Base-by-base conservation (phyloP, 2,888 invertebrate genomes). In the Dysmachus trigonus region DNA sequence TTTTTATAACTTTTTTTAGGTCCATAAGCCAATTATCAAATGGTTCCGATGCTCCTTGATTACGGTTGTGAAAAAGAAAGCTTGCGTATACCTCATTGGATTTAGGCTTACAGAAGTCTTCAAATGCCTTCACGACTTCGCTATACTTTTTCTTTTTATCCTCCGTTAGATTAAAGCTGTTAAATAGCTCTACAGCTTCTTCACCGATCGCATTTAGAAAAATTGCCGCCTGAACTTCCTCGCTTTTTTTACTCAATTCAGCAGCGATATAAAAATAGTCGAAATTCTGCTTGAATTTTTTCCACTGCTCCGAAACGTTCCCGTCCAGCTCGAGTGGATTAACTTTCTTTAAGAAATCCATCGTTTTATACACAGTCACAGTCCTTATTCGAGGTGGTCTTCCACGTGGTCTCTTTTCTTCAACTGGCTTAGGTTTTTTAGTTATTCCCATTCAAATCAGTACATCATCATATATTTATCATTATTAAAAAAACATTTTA, bases 101-200 rank as follows among this genome's bases (percentile, higher is more conserved):
- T 5, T 84, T 85, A 8, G 86, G 82, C 31, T 27, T 38, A 30
- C 83, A 85, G 18, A 85, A 87, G 5, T 77, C 35, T 18, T 81
- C 87, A 47, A 89, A 89, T n/a, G 86, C 87, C 31, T 86, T 41
- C 8, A 88, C 47, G 0, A 89, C 88, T 38, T 76, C 47, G 3
- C 82, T 73, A 72, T 85, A 86, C 15, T 86, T 71, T 71, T 86
- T 87, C 18, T 86, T 87, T 10, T 89, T 86, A 13, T 76, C 86
- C 7, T 86, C 35, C 10, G 7, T 7, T 47, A 81, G 51, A 87
- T 84, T 86, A 51, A 90, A 89, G 2, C 89, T 89, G 33, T 89
- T 88, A 79, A 83, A 90, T 41, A 88, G 87, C 74, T 90, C 89
- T 15, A 89, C 86, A 6, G 89, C 89, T 38, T 89, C 89, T 2